Evolutionary conservation across 1,140 invertebrate species (phyloP), one percentile per base, ranked within the genome.

Genomic region (Ceratosolen fusciceps): DNA sequence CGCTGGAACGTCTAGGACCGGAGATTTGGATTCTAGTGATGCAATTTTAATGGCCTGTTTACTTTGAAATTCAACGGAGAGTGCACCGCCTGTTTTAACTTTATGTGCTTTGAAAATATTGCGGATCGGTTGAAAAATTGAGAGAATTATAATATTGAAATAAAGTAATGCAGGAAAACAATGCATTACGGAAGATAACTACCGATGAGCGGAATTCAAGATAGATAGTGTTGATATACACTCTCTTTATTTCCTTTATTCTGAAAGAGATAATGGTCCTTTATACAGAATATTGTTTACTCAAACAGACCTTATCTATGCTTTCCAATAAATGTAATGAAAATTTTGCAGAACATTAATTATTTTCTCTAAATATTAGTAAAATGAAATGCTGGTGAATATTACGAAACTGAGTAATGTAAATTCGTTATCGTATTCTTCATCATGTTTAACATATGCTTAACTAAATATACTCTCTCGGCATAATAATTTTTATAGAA

Each of bases 21-120:
- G 54, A 31, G 19, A 31, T 34, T 10, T 14, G 29, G 21, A 37
- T 84, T 83, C 83, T 79, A 84, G 84, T 82, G 80, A 85, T 83
- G 80, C 77, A 76, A 83, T 84, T 84, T 85, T 85, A 84, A 85
- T 85, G 83, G 76, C 65, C 60, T 85, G 76, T 84, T 84, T 82
- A 80, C 71, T 81, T 82, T 81, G 77, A 80, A 75, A 82, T 80
- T 49, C 62, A 54, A 31, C 47, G 14, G 26, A 31, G 10, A 31
- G 5, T 26, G 24, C 2, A 37, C 58, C 19, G 7, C 39, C 39
- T n/a, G 37, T 37, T 76, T 34, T 65, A 16, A 19, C 39, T 49
- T 31, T 52, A 54, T 65, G 52, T 43, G 43, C 60, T 76, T 76
- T 76, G 47, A 58, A 52, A 67, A 65, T 52, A 65, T 37, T 16